Evolutionary conservation across 1,140 invertebrate genomes (phyloP), one percentile per base, ranked within the genome.

Genomic region (Drosophila gunungcola): DNA sequence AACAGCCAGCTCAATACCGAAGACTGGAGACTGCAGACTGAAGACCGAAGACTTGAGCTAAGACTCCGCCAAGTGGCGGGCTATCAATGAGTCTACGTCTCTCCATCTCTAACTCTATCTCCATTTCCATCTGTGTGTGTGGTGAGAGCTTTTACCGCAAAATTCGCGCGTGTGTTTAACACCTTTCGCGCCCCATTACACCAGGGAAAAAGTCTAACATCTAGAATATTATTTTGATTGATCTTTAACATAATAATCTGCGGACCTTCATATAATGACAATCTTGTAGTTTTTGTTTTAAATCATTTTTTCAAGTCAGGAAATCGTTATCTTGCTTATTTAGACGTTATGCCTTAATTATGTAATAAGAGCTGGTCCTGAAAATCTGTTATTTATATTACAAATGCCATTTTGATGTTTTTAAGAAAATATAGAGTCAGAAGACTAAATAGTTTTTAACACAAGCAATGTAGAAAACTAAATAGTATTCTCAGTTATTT

Each of bases 81-180:
- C 78, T 77, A 76, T 86, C 78, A 77, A 77, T 73, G 73, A 65
- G 72, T 70, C 48, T 72, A 51, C 49, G 42, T 55, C 53, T 63
- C 69, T 54, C 38, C 65, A 68, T n/a, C 41, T 65, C 39, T 53
- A 49, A 16, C 52, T 52, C 49, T 36, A 46, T 39, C 36, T 51
- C 38, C 43, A 36, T 41, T 27, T 62, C 41, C 45, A 55, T 56
- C 38, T 36, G 29, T 57, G 58, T 60, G 39, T 48, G 70, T 27
- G 82, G 83, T 81, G 70, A 88, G 82, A 86, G 82, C 82, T 88
- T 82, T 85, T 85, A 85, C 82, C 82, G 83, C 82, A 82, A 85
- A 85, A 86, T 85, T 79, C 75, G 83, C 83, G 84, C 79, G 74
- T 86, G 74, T 88, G 76, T 73, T 88, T 86, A 86, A 74, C 83